Conservation (phyloP, 2,888 invertebrate genomes). For the Acrobasis consociella region DNA sequence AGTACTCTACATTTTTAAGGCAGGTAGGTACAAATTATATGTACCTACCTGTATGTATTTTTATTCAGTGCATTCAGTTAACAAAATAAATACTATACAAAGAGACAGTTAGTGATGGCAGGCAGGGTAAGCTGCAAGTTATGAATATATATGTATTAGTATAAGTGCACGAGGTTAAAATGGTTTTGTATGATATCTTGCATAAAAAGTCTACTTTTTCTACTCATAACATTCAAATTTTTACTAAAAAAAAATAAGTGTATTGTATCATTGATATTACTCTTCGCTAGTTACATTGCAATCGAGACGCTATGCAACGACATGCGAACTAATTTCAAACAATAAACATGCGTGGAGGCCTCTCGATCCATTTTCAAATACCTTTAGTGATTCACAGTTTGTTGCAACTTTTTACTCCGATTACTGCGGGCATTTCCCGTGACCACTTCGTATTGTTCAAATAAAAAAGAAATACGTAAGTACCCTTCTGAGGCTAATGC, state of each 20-base stretch:
- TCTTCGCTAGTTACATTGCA: background rate
- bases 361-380: slow-evolving; percentile 14
- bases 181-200: too few relatives aligned
- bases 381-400: slow-evolving; percentile 24
- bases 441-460: slow-evolving; percentile 45
- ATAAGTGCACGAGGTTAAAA: too few relatives aligned
- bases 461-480: slow-evolving; percentile 38
- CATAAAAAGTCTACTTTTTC: too few relatives aligned
- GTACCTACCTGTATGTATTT: background rate
- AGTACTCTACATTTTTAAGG: background rate
- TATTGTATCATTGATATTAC: background rate
- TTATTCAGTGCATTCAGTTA: too few relatives aligned
- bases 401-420: slow-evolving; percentile 27
- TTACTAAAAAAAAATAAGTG: too few relatives aligned
- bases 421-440: slow-evolving; percentile 58
- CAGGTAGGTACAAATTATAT: background rate
- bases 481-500: slow-evolving; percentile 27
- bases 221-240: too few relatives aligned
- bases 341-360: slow-evolving; percentile 15
- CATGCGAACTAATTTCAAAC: slow-evolving; percentile 19
- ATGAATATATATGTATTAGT: too few relatives aligned
- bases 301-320: background rate
- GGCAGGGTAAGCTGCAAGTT: too few relatives aligned
- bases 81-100: too few relatives aligned
- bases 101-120: too few relatives aligned